Evolutionary conservation across 2,113 vertebrate genomes (phyloP), one percentile per base, ranked within the genome.

Genomic region (Campylorhamphus procurvoides): DNA sequence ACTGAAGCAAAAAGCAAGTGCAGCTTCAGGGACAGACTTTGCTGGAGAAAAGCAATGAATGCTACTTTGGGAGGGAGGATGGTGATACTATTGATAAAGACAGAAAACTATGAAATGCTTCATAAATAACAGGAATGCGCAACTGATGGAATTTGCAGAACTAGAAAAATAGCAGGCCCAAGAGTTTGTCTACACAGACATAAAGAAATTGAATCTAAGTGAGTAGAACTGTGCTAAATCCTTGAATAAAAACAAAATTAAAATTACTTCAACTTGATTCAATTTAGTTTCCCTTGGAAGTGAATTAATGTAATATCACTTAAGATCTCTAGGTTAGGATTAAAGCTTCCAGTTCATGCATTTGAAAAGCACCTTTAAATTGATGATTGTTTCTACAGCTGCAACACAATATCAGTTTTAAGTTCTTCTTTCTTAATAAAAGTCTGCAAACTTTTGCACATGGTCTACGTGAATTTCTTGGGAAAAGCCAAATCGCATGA

Each of bases 1-100:
- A 90, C 0, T 12, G 12, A 80, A 83, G 49, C 0, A 0, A 66
- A 88, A 79, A 59, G 22, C 6, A 56, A 10, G 17, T 53, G 17
- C n/a, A 83, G 53, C 40, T 88, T 79, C 39, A 73, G 15, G 85
- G 25, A 74, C 12, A 62, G 74, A 39, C 20, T 75, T 50, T 75
- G 35, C 62, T 56, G 18, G 16, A 82, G 15, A 7, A 39, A 89
- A 68, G 50, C 13, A 64, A 37, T 9, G 11, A 68, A 40, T 31
- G 23, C 46, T 24, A 33, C 7, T 31, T 19, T 37, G 16, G 17
- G 29, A 76, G 17, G 19, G 49, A 87, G 49, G 37, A 53, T 18
- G 40, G 9, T 29, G 7, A 28, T 25, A 7, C 9, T 85, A 60
- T 0, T n/a, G 28, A 31, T 19, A 62, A 49, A 20, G 25, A 76